Evolutionary conservation across 92 coral and sea anemone genomes (phyloP), one percentile per base, ranked within the genome.

Genomic region (Isaurus tuberculatus): DNA sequence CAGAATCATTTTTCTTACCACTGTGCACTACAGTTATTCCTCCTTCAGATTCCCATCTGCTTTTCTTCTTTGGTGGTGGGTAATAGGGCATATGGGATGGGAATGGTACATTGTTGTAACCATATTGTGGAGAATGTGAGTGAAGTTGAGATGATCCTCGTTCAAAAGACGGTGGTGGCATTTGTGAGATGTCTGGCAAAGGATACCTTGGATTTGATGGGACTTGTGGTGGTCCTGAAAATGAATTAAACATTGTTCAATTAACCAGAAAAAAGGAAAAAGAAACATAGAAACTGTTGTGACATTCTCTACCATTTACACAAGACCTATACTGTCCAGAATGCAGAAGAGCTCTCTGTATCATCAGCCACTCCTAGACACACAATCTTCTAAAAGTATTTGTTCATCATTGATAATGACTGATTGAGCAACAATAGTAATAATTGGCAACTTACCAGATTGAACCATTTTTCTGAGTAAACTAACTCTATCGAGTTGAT

Each of bases 1-100:
- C 63, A 55, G 23, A 55, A n/a, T n/a, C 15, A 49, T 11, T 49
- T 49, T 49, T 49, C 90, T 82, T 72, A 85, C 93, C 93, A 86
- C 78, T 78, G 66, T 83, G 37, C 23, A 46, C 31, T 13, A 46
- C 40, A 23, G 77, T 17, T 23, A 51, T n/a, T 71, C 79, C 90
- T 34, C 86, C 86, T 26, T 90, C 92, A 70, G 92, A 91, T 72
- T 90, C 97, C 97, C 94, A 93, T 65, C 94, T 90, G 34, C 75
- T 43, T 81, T 88, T 72, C 66, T 91, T 93, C 31, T 82, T 84
- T 26, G 94, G 67, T 42, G 91, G 86, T 8, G 65, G 82, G 8
- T 70, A 31, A 14, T 58, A 58, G 16, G 67, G 82, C 42, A 58
- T 42, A 32, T 77, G 82, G 36, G 82, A 57, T 1, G 82, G 23